Base-by-base conservation (phyloP, 2,113 vertebrate species). In the Asarcornis scutulata region DNA sequence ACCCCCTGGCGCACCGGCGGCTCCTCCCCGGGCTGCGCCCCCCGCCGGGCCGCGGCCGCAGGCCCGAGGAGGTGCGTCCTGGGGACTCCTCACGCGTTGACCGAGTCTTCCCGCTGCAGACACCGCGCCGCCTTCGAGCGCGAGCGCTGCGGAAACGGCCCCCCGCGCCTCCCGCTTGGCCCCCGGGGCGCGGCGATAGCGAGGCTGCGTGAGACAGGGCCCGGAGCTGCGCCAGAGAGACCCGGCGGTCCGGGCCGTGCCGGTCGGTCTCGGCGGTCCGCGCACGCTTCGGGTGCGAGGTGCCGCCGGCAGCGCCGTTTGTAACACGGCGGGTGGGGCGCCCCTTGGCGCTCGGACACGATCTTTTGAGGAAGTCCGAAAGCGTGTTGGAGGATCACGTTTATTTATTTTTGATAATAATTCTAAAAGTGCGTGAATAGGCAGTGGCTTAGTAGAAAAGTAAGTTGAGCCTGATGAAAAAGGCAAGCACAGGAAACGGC, bases 311-410 rank as follows among this genome's bases (percentile, higher is more conserved):
- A 10, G 64, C 20, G 29, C 34, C 11, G 5, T 16, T 48, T 16
- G 60, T 10, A 36, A 17, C 60, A 4, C 21, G 4, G 32, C 6
- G 60, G 15, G 25, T 11, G 22, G 6, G 6, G 53, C 5, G 29
- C 36, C 31, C 2, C 36, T 2, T 2, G 76, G 29, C 36, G 10
- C 36, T 15, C 46, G 0, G 7, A 7, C 0, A 2, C 8, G 56
- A 34, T 17, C 56, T 27, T 27, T 13, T 25, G 13, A 16, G 60
- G 60, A 62, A 36, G 40, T 13, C 20, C 12, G 40, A 40, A 29
- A 44, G 42, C 13, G 42, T 10, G 22, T 5, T 3, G 40, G 29
- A 7, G 48, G n/a, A 18, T 25, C 8, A 4, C 1, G 7, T 31
- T 23, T n/a, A 6, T 3, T 10, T 36, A 21, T 17, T 50, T 31